phyloP scores from a whole-genome alignment of 2,888 invertebrate genomes.

The Hemithea aestivaria region DNA sequence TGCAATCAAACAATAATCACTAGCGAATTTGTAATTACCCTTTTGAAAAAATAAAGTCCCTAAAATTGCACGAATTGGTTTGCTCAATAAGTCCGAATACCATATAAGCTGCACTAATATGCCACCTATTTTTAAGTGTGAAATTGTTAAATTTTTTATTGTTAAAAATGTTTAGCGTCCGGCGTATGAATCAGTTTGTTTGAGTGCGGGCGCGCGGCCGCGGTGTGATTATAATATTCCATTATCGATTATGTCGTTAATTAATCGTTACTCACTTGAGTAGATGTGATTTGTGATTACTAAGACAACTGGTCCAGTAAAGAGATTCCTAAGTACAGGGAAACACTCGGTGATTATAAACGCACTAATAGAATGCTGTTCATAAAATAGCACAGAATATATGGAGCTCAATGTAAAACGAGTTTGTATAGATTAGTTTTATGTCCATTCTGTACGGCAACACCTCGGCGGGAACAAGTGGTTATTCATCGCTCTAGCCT shows the following conservation, averaged over 20 bases:
- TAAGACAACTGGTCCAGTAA: conserved; percentile 45
- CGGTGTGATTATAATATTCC: conserved; percentile 32
- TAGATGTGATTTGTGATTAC: conserved; percentile 36
- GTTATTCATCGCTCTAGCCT: conserved; percentile 51
- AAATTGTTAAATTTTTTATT: conserved; percentile 24
- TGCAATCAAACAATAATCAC: conserved; percentile 40
- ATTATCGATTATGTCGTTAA: conserved; percentile 27
- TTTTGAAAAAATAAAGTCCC: neutral
- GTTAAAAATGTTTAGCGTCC: conserved; percentile 13
- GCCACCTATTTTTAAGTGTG: conserved; percentile 36
- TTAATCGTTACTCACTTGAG: conserved; percentile 19
- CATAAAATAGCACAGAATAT: conserved; percentile 28
- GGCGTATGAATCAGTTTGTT: conserved; percentile 17
- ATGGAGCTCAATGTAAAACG: conserved; percentile 41
- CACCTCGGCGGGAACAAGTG: conserved; percentile 60
- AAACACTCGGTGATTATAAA: conserved; percentile 43
- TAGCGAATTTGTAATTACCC: neutral
- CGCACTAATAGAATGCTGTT: conserved; percentile 40
- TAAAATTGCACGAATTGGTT: conserved; percentile 7
- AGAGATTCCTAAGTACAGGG: conserved; percentile 54
- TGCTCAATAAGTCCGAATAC: conserved; percentile 18
- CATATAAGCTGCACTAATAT: conserved; percentile 33
- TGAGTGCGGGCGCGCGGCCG: conserved; percentile 24
- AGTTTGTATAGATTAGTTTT: conserved; percentile 33
- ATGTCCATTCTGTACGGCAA: conserved; percentile 37